phyloP scores from a whole-genome alignment of 2,888 invertebrate species.

The Drosophila dives region DNA sequence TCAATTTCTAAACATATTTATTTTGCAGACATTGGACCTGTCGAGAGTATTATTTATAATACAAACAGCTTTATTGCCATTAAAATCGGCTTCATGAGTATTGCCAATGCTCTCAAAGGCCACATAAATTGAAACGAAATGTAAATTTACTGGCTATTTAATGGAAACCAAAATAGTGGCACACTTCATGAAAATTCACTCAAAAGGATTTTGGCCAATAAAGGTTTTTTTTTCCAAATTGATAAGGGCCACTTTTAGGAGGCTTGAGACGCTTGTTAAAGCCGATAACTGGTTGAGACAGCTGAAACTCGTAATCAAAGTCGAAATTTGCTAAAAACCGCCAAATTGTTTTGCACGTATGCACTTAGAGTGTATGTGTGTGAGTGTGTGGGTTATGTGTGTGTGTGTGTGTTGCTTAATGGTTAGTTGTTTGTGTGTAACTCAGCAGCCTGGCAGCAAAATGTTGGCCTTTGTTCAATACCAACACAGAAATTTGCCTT shows the following conservation, averaged over 20 bases:
- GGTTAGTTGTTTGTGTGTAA: slow-evolving; percentile 36
- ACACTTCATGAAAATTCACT: slow-evolving; percentile 1
- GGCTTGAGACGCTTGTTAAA: slow-evolving; percentile 1
- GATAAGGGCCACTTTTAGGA: slow-evolving; percentile 34
- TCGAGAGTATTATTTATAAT: slow-evolving; percentile 6
- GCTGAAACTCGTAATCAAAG: slow-evolving; percentile 43
- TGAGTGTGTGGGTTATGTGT: slow-evolving; percentile 1
- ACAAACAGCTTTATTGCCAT: slow-evolving; percentile 36
- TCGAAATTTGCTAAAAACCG: slow-evolving; percentile 55
- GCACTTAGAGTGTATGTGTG: slow-evolving; percentile 11
- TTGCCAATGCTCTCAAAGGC: slow-evolving; percentile 23
- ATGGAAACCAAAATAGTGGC: slow-evolving; percentile 41
- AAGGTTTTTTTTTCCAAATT: slow-evolving; percentile 36
- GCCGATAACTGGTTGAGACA: slow-evolving; percentile 7
- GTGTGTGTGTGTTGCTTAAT: slow-evolving; percentile 20
- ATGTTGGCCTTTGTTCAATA: slow-evolving; percentile 63
- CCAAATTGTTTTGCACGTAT: slow-evolving; percentile 56
- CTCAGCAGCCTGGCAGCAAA: slow-evolving; percentile 27
- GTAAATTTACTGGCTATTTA: slow-evolving; percentile 58
- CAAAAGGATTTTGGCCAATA: slow-evolving; percentile 26
- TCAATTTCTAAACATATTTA: background rate
- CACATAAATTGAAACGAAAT: slow-evolving; percentile 54
- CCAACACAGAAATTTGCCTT: slow-evolving; percentile 46
- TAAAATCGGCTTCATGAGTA: slow-evolving; percentile 45
- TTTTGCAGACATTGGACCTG: background rate